phyloP scores from a whole-genome alignment of 1,140 invertebrate genomes.

The Orius laevigatus region DNA sequence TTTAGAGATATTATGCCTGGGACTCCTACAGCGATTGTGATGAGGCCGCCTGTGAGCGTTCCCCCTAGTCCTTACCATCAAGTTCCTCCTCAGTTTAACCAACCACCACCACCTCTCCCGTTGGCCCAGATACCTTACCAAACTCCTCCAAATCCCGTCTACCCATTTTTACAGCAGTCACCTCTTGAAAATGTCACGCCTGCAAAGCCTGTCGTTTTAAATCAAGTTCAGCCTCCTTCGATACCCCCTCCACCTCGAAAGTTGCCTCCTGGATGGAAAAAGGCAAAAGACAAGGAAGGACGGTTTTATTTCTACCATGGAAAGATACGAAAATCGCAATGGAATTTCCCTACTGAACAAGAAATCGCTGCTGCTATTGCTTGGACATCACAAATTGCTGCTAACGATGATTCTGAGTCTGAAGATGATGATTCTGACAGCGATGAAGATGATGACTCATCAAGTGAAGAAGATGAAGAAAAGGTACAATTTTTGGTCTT shows the following conservation, averaged over 20 bases:
- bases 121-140: no score
- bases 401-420: constrained; percentile 24
- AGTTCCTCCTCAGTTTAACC: no score
- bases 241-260: constrained; percentile 36
- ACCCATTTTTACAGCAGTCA: no score
- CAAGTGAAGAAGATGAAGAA: constrained; percentile 13
- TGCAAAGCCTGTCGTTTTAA: constrained; percentile 15
- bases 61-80: no score
- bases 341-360: constrained; percentile 57
- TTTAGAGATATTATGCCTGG: no score
- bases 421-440: constrained; percentile 19
- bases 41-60: no score
- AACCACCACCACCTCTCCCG: no score
- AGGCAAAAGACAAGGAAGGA: constrained; percentile 59
- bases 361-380: constrained; percentile 6
- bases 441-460: constrained; percentile 10
- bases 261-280: constrained; percentile 76
- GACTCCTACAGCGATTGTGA: no score
- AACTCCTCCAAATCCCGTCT: no score
- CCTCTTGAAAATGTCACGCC: background rate
- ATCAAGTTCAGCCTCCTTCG: constrained; percentile 5
- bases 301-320: constrained; percentile 83
- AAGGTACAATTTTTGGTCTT: background rate
- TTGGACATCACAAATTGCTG: background rate
- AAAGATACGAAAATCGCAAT: constrained; percentile 66